phyloP scores from a whole-genome alignment of 2,113 vertebrate species.

The Apeltes quadracus region DNA sequence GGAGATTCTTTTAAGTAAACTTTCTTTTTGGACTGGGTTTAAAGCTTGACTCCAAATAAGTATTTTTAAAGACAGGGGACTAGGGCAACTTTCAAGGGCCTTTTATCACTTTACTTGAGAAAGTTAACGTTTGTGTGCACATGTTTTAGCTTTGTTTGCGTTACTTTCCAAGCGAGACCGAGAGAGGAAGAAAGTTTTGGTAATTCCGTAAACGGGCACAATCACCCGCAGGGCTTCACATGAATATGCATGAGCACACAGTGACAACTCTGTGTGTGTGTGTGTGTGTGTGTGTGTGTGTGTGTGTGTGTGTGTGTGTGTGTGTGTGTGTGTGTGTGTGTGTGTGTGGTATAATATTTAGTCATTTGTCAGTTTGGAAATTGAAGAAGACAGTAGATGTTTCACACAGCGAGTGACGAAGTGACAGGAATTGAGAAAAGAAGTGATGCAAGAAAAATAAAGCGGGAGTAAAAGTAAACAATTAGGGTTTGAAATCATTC shows the following conservation, averaged over 20 bases:
- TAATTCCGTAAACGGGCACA: slow-evolving; percentile 39
- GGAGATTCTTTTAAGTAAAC: too few relatives aligned
- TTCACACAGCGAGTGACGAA: slow-evolving; percentile 10
- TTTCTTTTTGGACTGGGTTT: too few relatives aligned
- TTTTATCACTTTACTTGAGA: slow-evolving; percentile 3
- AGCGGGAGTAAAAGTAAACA: slow-evolving; percentile 40
- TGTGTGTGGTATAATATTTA: not conserved
- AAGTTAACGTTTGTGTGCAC: not conserved
- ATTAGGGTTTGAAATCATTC: slow-evolving; percentile 39
- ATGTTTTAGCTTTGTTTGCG: slow-evolving; percentile 11
- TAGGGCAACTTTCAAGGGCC: too few relatives aligned
- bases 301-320: not conserved
- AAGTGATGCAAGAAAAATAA: slow-evolving; percentile 53
- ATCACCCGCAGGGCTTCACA: slow-evolving; percentile 24
- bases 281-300: not conserved
- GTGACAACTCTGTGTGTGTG: slow-evolving; percentile 21
- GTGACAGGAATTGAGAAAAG: slow-evolving; percentile 34
- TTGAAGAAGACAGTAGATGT: slow-evolving; percentile 12
- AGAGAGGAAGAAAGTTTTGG: slow-evolving; percentile 25
- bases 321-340: not conserved
- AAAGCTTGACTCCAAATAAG: too few relatives aligned
- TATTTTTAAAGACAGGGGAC: too few relatives aligned
- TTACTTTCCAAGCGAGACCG: not conserved
- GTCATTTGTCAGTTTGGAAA: slow-evolving; percentile 27
- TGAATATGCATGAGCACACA: slow-evolving; percentile 48